Conservation (phyloP, 2,797 vertebrate species). For the Sparus aurata region DNA sequence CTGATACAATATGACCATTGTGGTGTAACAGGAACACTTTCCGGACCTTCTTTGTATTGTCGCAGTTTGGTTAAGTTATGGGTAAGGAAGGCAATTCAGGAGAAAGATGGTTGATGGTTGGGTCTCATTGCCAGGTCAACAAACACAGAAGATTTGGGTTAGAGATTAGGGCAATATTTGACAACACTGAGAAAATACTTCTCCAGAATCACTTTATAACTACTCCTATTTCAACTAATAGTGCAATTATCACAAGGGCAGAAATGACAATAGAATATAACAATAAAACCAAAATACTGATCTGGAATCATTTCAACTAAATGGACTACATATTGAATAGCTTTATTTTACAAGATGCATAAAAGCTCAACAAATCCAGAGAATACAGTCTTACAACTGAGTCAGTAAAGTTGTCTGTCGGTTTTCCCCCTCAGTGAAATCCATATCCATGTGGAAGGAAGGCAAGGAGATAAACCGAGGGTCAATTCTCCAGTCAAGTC, state of each 20-base stretch:
- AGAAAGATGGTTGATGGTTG: too few relatives aligned
- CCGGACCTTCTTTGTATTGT: too few relatives aligned
- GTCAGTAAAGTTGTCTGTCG: constrained; percentile 27
- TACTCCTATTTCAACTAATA: too few relatives aligned
- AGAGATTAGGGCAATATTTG: too few relatives aligned
- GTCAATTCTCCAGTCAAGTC: constrained; percentile 14
- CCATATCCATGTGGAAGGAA: constrained; percentile 75
- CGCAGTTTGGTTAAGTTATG: too few relatives aligned
- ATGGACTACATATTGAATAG: not conserved
- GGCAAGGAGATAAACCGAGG: constrained; percentile 52
- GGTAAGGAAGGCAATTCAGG: too few relatives aligned
- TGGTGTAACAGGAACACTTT: too few relatives aligned
- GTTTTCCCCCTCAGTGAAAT: constrained; percentile 44
- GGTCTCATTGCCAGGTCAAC: too few relatives aligned
- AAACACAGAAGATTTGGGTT: too few relatives aligned
- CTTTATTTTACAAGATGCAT: not conserved
- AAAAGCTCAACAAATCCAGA: not conserved
- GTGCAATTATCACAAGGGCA: not conserved
- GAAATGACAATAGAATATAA: not conserved
- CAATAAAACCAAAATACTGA: not conserved
- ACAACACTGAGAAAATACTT: too few relatives aligned
- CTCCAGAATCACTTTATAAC: too few relatives aligned
- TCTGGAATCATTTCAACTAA: not conserved
- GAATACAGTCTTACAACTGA: not conserved
- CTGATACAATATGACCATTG: too few relatives aligned